Conservation (phyloP, 1,140 invertebrate species). For the Aphaenogaster floridana region DNA sequence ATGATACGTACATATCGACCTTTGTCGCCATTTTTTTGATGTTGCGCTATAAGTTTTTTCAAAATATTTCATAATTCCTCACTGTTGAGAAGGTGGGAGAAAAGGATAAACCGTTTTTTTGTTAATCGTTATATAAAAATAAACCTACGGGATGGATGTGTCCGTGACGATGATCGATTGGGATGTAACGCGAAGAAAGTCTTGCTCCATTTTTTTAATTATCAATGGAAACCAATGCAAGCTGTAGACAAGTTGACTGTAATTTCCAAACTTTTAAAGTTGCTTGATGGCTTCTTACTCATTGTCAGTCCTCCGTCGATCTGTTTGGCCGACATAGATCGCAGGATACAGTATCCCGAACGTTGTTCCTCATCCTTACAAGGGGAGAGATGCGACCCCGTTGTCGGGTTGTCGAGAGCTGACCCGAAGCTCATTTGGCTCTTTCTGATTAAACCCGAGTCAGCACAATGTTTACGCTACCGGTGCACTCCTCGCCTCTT, state of each 20-base stretch:
- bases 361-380: slow-evolving; percentile 14
- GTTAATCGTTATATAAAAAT: slow-evolving; percentile 24
- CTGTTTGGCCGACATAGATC: slow-evolving; percentile 14
- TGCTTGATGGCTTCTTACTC: slow-evolving; percentile 21
- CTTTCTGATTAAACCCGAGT: slow-evolving; percentile 64
- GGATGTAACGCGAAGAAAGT: neutral
- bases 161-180: slow-evolving; percentile 2
- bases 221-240: slow-evolving; percentile 48
- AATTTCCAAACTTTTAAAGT: slow-evolving; percentile 47
- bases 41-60: neutral
- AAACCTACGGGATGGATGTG: neutral
- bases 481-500: slow-evolving; percentile 3
- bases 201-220: slow-evolving; percentile 27
- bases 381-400: neutral
- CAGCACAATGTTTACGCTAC: slow-evolving; percentile 60
- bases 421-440: slow-evolving; percentile 55
- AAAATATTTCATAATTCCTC: neutral
- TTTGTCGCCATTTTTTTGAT: neutral
- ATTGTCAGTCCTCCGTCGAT: neutral
- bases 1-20: neutral
- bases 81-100: neutral
- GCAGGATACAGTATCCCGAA: slow-evolving; percentile 5
- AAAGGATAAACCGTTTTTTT: neutral
- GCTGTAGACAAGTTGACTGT: neutral
- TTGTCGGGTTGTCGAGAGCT: neutral